A percentile compares a stretch with the other conserved stretches of the same genome.
Conservation (phyloP, 2,888 invertebrate genomes). For the Cylloceria caligata region DNA sequence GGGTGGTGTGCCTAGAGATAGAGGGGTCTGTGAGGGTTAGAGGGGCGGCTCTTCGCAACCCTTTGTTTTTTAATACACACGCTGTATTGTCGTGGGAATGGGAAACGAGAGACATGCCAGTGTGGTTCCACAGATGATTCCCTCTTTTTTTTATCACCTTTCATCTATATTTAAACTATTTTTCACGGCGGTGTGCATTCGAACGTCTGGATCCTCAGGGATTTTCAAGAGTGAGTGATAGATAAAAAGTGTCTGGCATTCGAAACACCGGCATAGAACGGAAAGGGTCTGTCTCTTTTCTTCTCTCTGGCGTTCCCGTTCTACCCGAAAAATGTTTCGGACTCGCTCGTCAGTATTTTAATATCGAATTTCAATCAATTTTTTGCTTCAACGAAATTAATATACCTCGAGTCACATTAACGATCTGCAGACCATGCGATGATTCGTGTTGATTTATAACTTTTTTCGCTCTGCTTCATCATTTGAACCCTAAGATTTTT, state of each 20-base stretch:
- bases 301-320: constrained; percentile 28
- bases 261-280: constrained; percentile 27
- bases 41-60: constrained; percentile 72
- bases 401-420: constrained; percentile 34
- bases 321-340: constrained; percentile 37
- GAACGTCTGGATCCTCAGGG: constrained; percentile 5
- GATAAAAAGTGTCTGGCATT: constrained; percentile 26
- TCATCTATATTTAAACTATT: constrained; percentile 67
- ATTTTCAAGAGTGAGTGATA: constrained; percentile 7
- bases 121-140: constrained; percentile 37
- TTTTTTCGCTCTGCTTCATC: constrained; percentile 12
- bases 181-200: constrained; percentile 49
- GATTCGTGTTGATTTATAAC: constrained; percentile 43
- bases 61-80: constrained; percentile 80
- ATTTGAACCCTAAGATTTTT: not conserved
- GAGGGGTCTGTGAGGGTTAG: constrained; percentile 5
- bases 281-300: constrained; percentile 51
- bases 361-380: constrained; percentile 64
- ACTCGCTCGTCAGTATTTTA: constrained; percentile 55
- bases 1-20: constrained; percentile 44
- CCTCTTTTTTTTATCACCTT: constrained; percentile 27
- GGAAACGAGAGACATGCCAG: constrained; percentile 72
- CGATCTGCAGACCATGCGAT: constrained; percentile 17
- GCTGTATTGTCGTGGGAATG: constrained; percentile 80
- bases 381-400: constrained; percentile 56